Evolutionary conservation across 1,140 invertebrate genomes (phyloP).

Genomic region (Bathynomus jamesi): DNA sequence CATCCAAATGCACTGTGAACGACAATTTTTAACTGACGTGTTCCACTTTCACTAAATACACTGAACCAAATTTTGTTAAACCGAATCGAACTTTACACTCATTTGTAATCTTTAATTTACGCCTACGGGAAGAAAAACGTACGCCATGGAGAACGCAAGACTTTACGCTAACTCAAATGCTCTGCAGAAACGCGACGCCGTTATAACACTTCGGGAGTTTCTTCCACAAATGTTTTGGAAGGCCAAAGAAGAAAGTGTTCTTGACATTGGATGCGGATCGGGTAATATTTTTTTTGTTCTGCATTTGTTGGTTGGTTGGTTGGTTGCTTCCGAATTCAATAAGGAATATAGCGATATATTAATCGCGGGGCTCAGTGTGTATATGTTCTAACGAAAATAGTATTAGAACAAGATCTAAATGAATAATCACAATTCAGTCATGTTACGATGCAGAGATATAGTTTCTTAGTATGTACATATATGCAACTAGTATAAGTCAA

Average conservation of each 20-base stretch:
- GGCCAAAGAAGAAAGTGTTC: slow-evolving; percentile 46
- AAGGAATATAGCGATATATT: not conserved
- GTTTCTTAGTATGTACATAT: too few relatives aligned
- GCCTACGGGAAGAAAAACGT: too few relatives aligned
- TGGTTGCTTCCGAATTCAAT: not conserved
- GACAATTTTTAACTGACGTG: too few relatives aligned
- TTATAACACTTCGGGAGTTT: slow-evolving; percentile 58
- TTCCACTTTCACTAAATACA: too few relatives aligned
- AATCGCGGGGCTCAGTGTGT: not conserved
- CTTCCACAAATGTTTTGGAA: slow-evolving; percentile 52
- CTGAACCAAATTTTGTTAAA: too few relatives aligned
- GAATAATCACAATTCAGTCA: too few relatives aligned
- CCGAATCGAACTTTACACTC: too few relatives aligned
- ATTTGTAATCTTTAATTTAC: too few relatives aligned
- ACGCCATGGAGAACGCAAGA: slow-evolving; percentile 54
- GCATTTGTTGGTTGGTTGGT: not conserved
- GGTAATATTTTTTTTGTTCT: slow-evolving; percentile 42
- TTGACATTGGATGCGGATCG: slow-evolving; percentile 73
- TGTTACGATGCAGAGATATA: not conserved
- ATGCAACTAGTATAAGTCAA: too few relatives aligned
- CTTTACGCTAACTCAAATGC: slow-evolving; percentile 56
- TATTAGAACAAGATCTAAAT: too few relatives aligned
- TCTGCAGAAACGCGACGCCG: slow-evolving; percentile 59
- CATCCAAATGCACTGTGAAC: too few relatives aligned
- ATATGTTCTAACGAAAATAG: not conserved